A percentile compares a stretch with the other conserved stretches of the same genome.
phyloP scores from a whole-genome alignment of 2,797 vertebrate species.

The Cyclura pinguis region DNA sequence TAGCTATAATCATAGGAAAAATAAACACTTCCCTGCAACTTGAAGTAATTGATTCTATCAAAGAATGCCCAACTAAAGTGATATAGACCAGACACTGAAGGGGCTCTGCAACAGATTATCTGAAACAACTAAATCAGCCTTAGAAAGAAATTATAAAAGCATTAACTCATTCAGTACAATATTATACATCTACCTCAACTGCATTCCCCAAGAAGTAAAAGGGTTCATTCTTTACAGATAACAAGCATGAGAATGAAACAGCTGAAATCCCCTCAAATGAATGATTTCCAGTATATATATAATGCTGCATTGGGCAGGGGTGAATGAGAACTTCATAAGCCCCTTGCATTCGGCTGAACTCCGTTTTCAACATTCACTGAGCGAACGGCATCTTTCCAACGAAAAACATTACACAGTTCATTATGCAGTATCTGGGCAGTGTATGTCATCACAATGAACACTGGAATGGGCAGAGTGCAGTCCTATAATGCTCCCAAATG shows the following conservation, averaged over 20 bases:
- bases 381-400: fast-evolving
- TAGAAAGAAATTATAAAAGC: neutral
- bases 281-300: neutral
- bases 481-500: too few species aligned
- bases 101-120: too few species aligned
- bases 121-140: too few species aligned
- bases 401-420: fast-evolving
- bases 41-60: too few species aligned
- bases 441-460: too few species aligned
- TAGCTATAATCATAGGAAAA: too few species aligned
- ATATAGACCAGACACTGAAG: too few species aligned
- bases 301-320: neutral
- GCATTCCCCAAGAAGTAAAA: neutral
- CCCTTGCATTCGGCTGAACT: neutral
- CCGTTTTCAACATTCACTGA: fast-evolving
- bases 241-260: too few species aligned
- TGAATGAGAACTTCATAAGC: fast-evolving
- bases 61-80: too few species aligned
- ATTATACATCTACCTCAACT: neutral
- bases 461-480: too few species aligned
- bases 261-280: neutral
- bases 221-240: neutral
- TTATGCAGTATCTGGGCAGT: neutral
- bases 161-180: neutral
- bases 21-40: too few species aligned